A percentile compares a stretch with the other conserved stretches of the same genome.
phyloP scores from a whole-genome alignment of 2,888 invertebrate species.

The Amiota communis region DNA sequence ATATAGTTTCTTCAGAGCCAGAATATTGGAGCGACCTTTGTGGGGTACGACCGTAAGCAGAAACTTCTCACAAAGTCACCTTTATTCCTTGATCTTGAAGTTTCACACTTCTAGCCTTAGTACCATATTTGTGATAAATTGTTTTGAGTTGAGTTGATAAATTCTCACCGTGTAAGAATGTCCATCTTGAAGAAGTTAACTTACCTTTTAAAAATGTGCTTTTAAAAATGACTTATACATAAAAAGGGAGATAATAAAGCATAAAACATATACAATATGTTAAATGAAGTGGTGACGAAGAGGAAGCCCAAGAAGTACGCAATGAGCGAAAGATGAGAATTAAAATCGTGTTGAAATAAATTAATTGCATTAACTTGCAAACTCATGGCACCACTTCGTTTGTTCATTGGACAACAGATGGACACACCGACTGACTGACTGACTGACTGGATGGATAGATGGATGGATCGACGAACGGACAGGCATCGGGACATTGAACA shows the following conservation, averaged over 20 bases:
- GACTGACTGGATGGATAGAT: neutral
- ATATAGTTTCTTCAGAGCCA: too few species aligned
- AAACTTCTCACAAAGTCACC: too few species aligned
- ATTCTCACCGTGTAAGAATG: constrained; percentile 1
- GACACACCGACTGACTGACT: constrained; percentile 4
- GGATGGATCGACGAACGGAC: neutral
- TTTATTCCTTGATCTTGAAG: too few species aligned
- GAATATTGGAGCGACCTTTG: too few species aligned
- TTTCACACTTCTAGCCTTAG: too few species aligned
- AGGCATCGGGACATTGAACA: neutral
- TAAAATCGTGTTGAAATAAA: constrained; percentile 67
- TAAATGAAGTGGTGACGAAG: neutral
- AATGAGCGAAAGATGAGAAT: constrained; percentile 58
- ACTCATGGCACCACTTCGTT: constrained; percentile 50
- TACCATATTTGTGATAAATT: too few species aligned
- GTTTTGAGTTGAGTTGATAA: too few species aligned
- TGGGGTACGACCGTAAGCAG: too few species aligned
- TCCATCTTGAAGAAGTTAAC: neutral
- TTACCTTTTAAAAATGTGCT: constrained; percentile 11
- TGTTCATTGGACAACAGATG: neutral
- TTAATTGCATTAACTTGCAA: constrained; percentile 66
- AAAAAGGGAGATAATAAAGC: constrained; percentile 13
- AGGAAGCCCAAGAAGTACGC: neutral
- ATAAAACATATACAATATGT: neutral
- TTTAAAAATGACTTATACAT: constrained; percentile 11